Base-by-base conservation (phyloP, 2,113 vertebrate genomes). In the Galemys pyrenaicus region DNA sequence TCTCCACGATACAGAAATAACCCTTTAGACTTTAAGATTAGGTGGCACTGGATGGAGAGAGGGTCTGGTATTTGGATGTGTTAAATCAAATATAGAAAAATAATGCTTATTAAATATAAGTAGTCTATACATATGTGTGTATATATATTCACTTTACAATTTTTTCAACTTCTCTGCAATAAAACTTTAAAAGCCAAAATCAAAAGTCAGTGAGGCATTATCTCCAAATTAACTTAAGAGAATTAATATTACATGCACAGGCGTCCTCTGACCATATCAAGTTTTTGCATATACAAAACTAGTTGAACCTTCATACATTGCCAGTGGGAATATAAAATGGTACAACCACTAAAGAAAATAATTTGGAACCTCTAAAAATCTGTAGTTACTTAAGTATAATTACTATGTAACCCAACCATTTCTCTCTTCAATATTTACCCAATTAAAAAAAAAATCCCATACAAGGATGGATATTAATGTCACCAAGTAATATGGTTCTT, bases 41-140 rank as follows among this genome's bases (percentile, higher is more conserved):
- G 35, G 7, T 75, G 9, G 54, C 46, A 74, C 0, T 49, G 0
- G 7, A 71, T 24, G 62, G 4, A 73, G 7, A 15, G 3, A 78
- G 32, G 6, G 60, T 28, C 44, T 64, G 5, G 5, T 60, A 1
- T 54, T 62, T 16, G 70, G 3, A 46, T 44, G 6, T 92, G n/a
- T 62, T 65, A 90, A 87, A 90, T 16, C 3, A 86, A 89, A 64
- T 71, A 82, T 28, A 85, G 1, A 16, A 85, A 85, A 88, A 92
- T 17, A 88, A 70, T 24, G 46, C 68, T 37, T 35, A n/a, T 35
- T 37, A 84, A 74, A 75, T 91, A 16, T 74, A 84, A 16, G 9
- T 64, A 11, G 2, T 73, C 30, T 54, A 32, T 68, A 17, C 24
- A 24, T 3, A 54, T 78, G 32, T n/a, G 6, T 10, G 5, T 15